phyloP scores from a whole-genome alignment of 2,797 vertebrate genomes.

The Gymnoscopelus microlampas region DNA sequence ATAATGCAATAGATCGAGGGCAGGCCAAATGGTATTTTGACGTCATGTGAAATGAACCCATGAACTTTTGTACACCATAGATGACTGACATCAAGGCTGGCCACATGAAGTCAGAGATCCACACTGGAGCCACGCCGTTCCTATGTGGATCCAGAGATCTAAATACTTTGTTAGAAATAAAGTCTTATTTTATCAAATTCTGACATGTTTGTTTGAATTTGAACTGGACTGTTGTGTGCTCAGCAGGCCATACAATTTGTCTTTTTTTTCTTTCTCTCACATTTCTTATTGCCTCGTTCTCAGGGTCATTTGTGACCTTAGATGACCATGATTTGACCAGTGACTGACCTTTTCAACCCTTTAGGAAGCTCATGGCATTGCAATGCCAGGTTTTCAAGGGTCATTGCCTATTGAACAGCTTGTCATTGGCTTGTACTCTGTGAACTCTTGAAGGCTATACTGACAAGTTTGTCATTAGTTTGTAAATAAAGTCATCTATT shows the following conservation, averaged over 20 bases:
- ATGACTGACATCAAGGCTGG: too few species aligned
- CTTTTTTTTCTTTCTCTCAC: constrained; percentile 16
- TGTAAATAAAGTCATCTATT: too few species aligned
- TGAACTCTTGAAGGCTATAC: neutral
- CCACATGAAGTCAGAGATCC: too few species aligned
- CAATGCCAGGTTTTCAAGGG: neutral
- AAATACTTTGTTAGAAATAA: too few species aligned
- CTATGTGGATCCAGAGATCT: too few species aligned
- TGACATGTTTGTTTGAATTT: too few species aligned
- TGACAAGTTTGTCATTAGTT: too few species aligned
- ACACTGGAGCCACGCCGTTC: too few species aligned
- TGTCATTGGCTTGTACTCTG: constrained; percentile 1
- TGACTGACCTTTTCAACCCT: constrained; percentile 42
- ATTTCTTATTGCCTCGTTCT: constrained; percentile 25
- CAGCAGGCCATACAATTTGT: constrained; percentile 18
- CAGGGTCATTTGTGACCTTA: constrained; percentile 35
- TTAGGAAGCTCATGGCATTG: neutral
- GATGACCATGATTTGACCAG: constrained; percentile 32
- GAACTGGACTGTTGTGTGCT: constrained; percentile 9
- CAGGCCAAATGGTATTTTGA: too few species aligned
- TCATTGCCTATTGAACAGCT: neutral
- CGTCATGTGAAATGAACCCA: too few species aligned
- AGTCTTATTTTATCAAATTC: too few species aligned
- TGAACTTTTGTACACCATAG: too few species aligned
- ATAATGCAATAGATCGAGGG: neutral